Percentiles rank a stretch among this genome's conserved stretches.
Conservation (phyloP, 2,888 invertebrate species). For the Archaeoteleia sp. region DNA sequence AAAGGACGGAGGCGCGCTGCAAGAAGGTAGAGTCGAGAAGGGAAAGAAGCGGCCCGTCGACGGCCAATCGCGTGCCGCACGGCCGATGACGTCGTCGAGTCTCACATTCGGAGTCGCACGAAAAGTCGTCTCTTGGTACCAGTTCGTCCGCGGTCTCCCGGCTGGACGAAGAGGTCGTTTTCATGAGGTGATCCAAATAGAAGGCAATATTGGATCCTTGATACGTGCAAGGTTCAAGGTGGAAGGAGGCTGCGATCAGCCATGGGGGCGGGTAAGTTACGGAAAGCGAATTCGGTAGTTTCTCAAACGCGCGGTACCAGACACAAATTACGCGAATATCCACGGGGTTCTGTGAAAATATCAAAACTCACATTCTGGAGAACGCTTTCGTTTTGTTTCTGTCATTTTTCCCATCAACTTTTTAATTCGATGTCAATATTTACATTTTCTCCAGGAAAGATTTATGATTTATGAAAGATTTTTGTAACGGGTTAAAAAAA, state of each 20-base stretch:
- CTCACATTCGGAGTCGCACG: conserved; percentile 56
- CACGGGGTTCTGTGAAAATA: too few relatives aligned
- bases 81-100: conserved; percentile 66
- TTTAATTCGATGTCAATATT: too few relatives aligned
- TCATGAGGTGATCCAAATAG: conserved; percentile 60
- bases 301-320: too few relatives aligned
- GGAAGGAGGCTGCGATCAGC: conserved; percentile 36
- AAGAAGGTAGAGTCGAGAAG: too few relatives aligned
- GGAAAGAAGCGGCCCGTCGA: conserved; percentile 29
- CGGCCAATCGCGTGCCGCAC: conserved; percentile 67
- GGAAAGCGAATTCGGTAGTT: too few relatives aligned
- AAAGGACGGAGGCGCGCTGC: conserved; percentile 38
- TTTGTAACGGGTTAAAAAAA: too few relatives aligned
- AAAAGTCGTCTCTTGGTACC: conserved; percentile 66
- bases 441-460: too few relatives aligned
- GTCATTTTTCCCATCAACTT: too few relatives aligned
- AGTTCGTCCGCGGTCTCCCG: conserved; percentile 74
- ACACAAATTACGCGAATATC: too few relatives aligned
- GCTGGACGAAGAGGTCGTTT: conserved; percentile 63
- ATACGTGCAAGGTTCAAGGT: conserved; percentile 45
- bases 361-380: too few relatives aligned
- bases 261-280: conserved; percentile 43
- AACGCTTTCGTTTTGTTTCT: too few relatives aligned
- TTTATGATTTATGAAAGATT: too few relatives aligned
- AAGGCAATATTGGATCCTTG: conserved; percentile 47